Percentiles rank a stretch among this genome's conserved stretches.
Conservation (phyloP, 2,888 invertebrate genomes). For the Ecdyonurus torrentis region DNA sequence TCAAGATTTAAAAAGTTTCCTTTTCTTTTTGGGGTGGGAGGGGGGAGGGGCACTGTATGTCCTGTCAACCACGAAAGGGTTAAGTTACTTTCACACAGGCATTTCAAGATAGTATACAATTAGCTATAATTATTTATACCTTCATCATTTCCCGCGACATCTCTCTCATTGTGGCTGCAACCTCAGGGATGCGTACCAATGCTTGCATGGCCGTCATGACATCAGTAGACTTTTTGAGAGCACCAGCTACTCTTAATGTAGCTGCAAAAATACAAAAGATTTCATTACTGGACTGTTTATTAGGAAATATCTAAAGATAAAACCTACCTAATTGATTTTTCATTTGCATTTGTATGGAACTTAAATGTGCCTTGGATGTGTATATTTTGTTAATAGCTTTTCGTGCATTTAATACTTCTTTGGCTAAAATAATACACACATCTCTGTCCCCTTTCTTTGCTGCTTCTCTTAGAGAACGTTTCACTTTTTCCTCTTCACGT, state of each 20-base stretch:
- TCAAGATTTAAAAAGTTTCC: no score
- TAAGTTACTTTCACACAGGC: no score
- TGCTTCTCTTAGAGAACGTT: constrained; percentile 82
- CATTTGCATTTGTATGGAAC: constrained; percentile 94
- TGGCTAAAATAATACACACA: constrained; percentile 83
- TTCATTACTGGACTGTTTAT: background rate
- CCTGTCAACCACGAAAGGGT: no score
- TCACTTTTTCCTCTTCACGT: constrained; percentile 94
- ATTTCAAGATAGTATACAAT: no score
- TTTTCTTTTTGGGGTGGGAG: no score
- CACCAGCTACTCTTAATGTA: constrained; percentile 83
- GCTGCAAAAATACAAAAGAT: constrained; percentile 36
- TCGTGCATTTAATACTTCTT: constrained; percentile 75
- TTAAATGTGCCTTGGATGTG: constrained; percentile 92
- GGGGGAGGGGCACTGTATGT: no score
- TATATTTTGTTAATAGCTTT: constrained; percentile 83
- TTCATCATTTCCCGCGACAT: constrained; percentile 99
- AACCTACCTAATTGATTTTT: constrained; percentile 80
- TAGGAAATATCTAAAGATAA: background rate
- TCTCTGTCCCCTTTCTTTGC: constrained; percentile 90
- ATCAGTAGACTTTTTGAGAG: constrained; percentile 88
- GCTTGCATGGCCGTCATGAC: constrained; percentile 98
- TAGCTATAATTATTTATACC: no score
- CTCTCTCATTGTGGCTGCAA: constrained; percentile 92
- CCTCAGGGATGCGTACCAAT: constrained; percentile 76